These are phyloP conservation scores for Antennarius striatus DNA, from an alignment of 2,113 vertebrate genomes.

Conservation along the genomic window DNA sequence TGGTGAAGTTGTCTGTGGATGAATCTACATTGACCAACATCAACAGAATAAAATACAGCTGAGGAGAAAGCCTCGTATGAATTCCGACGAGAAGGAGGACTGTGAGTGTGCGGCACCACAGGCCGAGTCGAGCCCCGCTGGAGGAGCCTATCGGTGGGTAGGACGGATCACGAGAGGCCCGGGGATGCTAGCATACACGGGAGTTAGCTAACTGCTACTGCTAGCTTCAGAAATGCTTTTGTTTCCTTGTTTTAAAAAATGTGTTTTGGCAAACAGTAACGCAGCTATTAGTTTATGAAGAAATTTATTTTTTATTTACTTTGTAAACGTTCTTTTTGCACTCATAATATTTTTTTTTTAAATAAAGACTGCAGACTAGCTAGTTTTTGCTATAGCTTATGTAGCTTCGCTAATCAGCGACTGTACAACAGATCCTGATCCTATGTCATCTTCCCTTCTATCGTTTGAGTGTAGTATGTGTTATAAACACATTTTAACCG, in stretches of 20 bases:
- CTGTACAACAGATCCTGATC: too few species aligned
- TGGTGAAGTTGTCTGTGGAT: slow-evolving; percentile 23
- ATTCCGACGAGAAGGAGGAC: slow-evolving; percentile 81
- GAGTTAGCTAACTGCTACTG: slow-evolving; percentile 21
- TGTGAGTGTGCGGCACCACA: slow-evolving; percentile 83
- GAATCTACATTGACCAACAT: slow-evolving; percentile 41
- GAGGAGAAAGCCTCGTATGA: slow-evolving; percentile 81
- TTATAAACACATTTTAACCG: background rate
- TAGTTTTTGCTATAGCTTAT: background rate
- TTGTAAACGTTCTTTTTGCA: background rate
- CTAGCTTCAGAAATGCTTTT: background rate
- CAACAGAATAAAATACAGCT: slow-evolving; percentile 56
- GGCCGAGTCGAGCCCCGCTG: slow-evolving; percentile 74
- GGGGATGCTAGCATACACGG: slow-evolving; percentile 24
- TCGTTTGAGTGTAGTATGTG: too few species aligned
- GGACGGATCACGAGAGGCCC: slow-evolving; percentile 37
- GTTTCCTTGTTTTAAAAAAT: background rate
- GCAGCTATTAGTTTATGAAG: background rate
- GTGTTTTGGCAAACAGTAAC: background rate
- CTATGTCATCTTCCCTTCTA: background rate
- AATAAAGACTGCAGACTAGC: slow-evolving; percentile 2
- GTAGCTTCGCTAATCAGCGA: slow-evolving; percentile 27
- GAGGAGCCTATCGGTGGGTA: slow-evolving; percentile 74
- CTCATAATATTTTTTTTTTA: background rate
- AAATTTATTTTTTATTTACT: background rate